Base-by-base conservation (phyloP, 2,113 vertebrate species). In the Drymodes brunneopygia region DNA sequence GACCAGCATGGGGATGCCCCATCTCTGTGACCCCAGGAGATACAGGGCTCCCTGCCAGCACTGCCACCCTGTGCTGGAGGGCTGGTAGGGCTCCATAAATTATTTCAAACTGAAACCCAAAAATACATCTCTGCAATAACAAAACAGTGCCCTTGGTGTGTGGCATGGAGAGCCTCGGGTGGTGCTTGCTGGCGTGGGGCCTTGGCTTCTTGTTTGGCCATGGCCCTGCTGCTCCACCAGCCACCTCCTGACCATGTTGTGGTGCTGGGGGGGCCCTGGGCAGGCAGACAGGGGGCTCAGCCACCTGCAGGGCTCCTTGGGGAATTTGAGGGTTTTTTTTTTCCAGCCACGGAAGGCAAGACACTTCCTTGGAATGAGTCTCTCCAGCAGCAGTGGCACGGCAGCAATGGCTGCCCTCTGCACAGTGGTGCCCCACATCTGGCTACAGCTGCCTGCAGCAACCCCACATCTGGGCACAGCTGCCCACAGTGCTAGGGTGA, bases 161-260 rank as follows among this genome's bases (percentile, higher is more conserved):
- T 1, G 2, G 36, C 35, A 19, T 0, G 3, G 57, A 54, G 4
- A 23, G 31, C 31, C 19, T 67, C 35, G 24, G 22, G 42, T 15
- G 8, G 14, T 27, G 50, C 15, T n/a, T 14, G 40, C 13, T 4
- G 42, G 33, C 0, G 0, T 36, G 15, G 42, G 12, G 24, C 12
- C 29, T 60, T 50, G 54, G 31, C 75, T 53, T 2, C 33, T 54
- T 14, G 28, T 20, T 56, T 75, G 67, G 11, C 27, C 8, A 17
- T 2, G 18, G 45, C 36, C n/a, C 13, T 35, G 11, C 17, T 19
- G 11, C 60, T 71, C 57, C 4, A 36, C 15, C 62, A 69, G n/a
- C 58, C 3, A 4, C 14, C 33, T 47, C 47, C 14, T 20, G 57
- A 20, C 38, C 0, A 0, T 27, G 23, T 1, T 45, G 53, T 17